Percentiles rank a stretch among this genome's conserved stretches.
phyloP scores from a whole-genome alignment of 2,113 vertebrate species.

The Falcunculus frontatus region DNA sequence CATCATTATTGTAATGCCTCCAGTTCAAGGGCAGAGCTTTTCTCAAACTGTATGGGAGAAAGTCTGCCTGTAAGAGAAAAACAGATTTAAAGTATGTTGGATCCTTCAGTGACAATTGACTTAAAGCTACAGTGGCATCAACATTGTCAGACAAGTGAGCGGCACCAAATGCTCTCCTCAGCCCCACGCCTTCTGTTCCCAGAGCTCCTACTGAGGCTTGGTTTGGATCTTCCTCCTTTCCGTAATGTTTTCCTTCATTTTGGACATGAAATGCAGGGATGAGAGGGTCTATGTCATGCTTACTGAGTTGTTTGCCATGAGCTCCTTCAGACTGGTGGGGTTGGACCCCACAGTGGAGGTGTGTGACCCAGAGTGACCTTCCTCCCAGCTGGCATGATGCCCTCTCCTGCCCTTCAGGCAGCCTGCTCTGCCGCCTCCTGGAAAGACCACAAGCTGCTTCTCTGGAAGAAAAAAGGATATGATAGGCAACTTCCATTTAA shows the following conservation, averaged over 20 bases:
- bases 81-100: not conserved
- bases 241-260: not conserved
- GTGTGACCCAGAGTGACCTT: not conserved
- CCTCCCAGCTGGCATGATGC: not conserved
- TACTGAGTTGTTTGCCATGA: accelerated
- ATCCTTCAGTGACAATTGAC: not conserved
- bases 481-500: not conserved
- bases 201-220: not conserved
- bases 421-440: accelerated
- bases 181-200: not conserved
- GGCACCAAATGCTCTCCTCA: not conserved
- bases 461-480: not conserved
- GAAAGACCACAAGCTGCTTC: not conserved
- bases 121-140: not conserved
- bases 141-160: not conserved
- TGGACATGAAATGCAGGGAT: not conserved
- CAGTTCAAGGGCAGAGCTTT: not conserved
- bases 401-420: not conserved
- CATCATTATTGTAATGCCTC: not conserved
- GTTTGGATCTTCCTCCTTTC: not conserved
- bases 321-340: not conserved
- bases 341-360: not conserved
- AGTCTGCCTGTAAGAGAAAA: not conserved
- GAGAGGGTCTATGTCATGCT: not conserved
- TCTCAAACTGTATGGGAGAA: not conserved